These are phyloP conservation scores for Jaculus jaculus DNA, from an alignment of 2,113 vertebrate genomes.

Conservation along the genomic window DNA sequence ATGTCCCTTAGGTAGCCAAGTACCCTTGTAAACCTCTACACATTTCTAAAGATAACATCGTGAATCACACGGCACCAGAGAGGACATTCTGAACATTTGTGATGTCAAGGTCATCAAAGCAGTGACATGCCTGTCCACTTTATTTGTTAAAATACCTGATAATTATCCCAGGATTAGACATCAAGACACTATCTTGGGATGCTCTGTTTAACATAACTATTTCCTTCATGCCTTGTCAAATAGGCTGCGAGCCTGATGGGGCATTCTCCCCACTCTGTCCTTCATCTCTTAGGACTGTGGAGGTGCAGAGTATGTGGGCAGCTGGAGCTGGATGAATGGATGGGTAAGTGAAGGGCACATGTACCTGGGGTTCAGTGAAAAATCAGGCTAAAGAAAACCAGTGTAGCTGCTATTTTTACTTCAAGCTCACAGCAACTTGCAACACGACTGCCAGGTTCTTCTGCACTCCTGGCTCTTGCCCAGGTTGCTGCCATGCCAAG, in stretches of 20 bases:
- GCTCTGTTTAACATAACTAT: not conserved
- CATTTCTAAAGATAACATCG: not conserved
- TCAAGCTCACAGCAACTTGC: slow-evolving; percentile 40
- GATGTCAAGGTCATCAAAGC: slow-evolving; percentile 25
- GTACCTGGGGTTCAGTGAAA: not conserved
- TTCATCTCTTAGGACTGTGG: not conserved
- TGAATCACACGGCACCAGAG: not conserved
- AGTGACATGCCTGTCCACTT: slow-evolving; percentile 16
- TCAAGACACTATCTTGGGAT: not conserved
- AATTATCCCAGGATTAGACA: not conserved
- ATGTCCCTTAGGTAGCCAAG: not conserved
- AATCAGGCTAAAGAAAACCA: slow-evolving; percentile 28
- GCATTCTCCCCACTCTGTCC: too few relatives aligned
- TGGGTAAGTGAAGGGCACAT: not conserved
- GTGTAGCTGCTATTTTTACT: slow-evolving; percentile 65
- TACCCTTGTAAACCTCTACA: not conserved
- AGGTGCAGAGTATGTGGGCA: not conserved
- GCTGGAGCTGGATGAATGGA: not conserved
- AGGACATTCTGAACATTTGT: not conserved
- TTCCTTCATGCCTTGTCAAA: not conserved
- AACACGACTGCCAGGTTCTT: slow-evolving; percentile 57
- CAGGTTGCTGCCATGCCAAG: slow-evolving; percentile 61
- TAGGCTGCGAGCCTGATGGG: not conserved
- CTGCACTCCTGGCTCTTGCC: slow-evolving; percentile 60
- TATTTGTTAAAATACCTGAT: slow-evolving; percentile 30